Conservation (phyloP, 2,113 vertebrate genomes). For the Pica pica region DNA sequence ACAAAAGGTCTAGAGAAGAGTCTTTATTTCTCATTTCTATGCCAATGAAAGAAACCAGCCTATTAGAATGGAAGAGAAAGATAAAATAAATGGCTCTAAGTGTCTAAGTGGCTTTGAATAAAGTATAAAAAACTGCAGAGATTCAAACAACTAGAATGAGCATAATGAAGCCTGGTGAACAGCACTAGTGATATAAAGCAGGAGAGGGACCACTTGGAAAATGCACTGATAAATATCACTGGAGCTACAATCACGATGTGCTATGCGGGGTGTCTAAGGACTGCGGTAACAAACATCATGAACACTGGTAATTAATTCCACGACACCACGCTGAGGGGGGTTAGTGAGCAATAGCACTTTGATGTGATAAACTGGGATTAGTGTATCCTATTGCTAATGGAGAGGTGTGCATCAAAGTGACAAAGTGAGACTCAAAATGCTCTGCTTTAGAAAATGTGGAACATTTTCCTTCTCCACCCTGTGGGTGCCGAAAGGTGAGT, state of each 20-base stretch:
- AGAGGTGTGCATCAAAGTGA: conserved; percentile 13
- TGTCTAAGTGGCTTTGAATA: background rate
- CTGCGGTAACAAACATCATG: background rate
- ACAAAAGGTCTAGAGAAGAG: background rate
- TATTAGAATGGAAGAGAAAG: background rate
- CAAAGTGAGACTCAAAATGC: background rate
- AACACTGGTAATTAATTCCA: conserved; percentile 36
- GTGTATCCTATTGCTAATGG: background rate
- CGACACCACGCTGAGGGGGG: background rate
- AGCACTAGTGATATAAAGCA: conserved; percentile 9
- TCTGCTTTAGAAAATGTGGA: background rate
- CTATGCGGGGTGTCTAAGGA: background rate
- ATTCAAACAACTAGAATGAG: background rate
- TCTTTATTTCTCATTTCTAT: background rate
- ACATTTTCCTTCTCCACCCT: background rate
- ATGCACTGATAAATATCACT: background rate
- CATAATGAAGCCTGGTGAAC: background rate
- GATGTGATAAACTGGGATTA: conserved; percentile 1
- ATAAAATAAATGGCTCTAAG: background rate
- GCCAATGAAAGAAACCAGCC: background rate
- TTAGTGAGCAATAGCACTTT: background rate
- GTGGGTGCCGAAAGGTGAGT: background rate
- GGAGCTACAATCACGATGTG: background rate
- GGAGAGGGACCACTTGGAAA: conserved; percentile 28
- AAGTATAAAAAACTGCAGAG: background rate